Conservation (phyloP, 2,888 invertebrate genomes). For the Periphyllus acericola region DNA sequence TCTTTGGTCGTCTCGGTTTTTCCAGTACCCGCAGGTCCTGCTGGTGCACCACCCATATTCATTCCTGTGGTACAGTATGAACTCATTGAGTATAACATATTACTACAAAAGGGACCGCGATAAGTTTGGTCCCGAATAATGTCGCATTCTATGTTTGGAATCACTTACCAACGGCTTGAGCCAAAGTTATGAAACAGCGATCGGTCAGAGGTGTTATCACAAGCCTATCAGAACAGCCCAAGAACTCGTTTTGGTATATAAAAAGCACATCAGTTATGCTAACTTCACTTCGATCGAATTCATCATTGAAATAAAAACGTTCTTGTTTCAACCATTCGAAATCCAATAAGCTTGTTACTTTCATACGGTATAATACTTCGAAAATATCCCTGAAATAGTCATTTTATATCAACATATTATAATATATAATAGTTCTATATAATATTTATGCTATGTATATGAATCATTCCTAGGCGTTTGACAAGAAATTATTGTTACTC, state of each 20-base stretch:
- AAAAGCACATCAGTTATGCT: constrained; percentile 95
- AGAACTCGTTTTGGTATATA: constrained; percentile 94
- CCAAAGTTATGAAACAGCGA: constrained; percentile 95
- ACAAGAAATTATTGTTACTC: no score
- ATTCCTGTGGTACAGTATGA: constrained; percentile 71
- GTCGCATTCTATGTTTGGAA: no score
- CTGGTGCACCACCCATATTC: constrained; percentile 96
- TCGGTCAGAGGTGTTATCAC: constrained; percentile 97
- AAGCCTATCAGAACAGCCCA: constrained; percentile 94
- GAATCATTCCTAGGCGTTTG: no score
- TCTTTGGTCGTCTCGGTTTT: constrained; percentile 98
- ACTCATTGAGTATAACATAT: not conserved
- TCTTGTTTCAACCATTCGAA: constrained; percentile 98
- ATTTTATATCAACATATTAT: not conserved
- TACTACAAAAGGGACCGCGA: not conserved
- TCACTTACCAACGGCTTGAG: constrained; percentile 83
- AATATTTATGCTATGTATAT: not conserved
- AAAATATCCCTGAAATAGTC: constrained; percentile 79
- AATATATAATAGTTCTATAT: no score
- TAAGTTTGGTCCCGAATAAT: not conserved
- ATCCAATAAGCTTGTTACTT: constrained; percentile 87
- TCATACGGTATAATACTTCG: constrained; percentile 80
- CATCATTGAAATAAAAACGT: constrained; percentile 95
- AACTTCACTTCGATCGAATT: constrained; percentile 90
- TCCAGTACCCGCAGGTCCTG: constrained; percentile 96